phyloP scores from a whole-genome alignment of 2,113 vertebrate genomes.

The Hipposideros armiger region DNA sequence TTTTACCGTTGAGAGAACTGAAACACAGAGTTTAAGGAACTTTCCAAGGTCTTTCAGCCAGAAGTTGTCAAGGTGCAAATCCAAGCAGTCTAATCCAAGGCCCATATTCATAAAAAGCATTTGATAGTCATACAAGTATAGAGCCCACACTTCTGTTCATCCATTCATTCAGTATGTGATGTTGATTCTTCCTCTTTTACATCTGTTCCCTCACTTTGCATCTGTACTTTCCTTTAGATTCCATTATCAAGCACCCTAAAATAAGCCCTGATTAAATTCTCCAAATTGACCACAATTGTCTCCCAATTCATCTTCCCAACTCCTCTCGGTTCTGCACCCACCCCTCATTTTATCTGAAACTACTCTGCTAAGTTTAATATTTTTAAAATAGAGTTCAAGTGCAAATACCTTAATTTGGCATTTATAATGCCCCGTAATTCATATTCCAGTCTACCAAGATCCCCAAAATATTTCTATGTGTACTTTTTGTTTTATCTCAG shows the following conservation, averaged over 20 bases:
- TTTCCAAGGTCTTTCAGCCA: not conserved
- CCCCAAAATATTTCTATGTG: not conserved
- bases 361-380: not conserved
- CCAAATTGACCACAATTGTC: not conserved
- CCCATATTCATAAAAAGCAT: not conserved
- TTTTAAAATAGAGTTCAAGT: constrained; percentile 42
- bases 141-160: not conserved
- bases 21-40: constrained; percentile 1
- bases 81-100: not conserved
- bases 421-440: constrained; percentile 36
- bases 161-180: not conserved
- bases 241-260: not conserved
- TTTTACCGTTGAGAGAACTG: not conserved
- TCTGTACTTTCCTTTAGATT: not conserved
- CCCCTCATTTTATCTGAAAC: constrained; percentile 11
- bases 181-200: not conserved
- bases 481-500: constrained; percentile 32
- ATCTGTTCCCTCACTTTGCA: not conserved
- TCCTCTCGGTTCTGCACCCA: not conserved
- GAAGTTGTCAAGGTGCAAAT: not conserved
- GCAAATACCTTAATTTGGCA: constrained; percentile 42
- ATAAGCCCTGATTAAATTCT: not conserved
- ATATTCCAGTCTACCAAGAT: not conserved
- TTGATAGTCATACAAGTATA: not conserved
- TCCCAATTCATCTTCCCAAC: not conserved